Conservation (phyloP, 2,113 vertebrate genomes). For the Bostrychus sinensis region DNA sequence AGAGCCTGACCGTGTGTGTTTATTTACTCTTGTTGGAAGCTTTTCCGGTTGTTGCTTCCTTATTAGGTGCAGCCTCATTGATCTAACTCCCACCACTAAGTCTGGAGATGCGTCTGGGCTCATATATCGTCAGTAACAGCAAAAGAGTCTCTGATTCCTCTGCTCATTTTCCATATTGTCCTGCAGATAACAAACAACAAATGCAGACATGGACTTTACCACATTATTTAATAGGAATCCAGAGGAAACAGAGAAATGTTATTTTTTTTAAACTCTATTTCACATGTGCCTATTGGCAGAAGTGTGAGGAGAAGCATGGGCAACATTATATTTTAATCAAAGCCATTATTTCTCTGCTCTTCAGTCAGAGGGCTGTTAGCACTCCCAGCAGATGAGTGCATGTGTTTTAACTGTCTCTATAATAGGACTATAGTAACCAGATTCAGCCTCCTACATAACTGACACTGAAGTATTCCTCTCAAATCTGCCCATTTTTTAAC, state of each 20-base stretch:
- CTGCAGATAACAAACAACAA: background rate
- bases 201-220: too few relatives aligned
- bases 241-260: too few relatives aligned
- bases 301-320: background rate
- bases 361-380: slow-evolving; percentile 7
- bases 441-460: background rate
- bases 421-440: background rate
- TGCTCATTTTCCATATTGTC: background rate
- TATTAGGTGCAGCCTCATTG: slow-evolving; percentile 38
- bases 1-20: background rate
- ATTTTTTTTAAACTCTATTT: too few relatives aligned
- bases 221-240: too few relatives aligned
- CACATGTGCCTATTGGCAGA: too few relatives aligned
- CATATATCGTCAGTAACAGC: background rate
- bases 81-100: slow-evolving; percentile 19
- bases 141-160: slow-evolving; percentile 2
- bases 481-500: too few relatives aligned
- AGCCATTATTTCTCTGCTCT: slow-evolving; percentile 1
- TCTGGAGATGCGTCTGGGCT: background rate
- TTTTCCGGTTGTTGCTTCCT: slow-evolving; percentile 27
- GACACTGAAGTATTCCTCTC: background rate
- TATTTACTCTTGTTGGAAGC: slow-evolving; percentile 17
- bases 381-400: slow-evolving; percentile 3
- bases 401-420: background rate
- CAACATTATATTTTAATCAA: slow-evolving; percentile 16